phyloP scores from a whole-genome alignment of 2,113 vertebrate genomes.

The Apeltes quadracus region DNA sequence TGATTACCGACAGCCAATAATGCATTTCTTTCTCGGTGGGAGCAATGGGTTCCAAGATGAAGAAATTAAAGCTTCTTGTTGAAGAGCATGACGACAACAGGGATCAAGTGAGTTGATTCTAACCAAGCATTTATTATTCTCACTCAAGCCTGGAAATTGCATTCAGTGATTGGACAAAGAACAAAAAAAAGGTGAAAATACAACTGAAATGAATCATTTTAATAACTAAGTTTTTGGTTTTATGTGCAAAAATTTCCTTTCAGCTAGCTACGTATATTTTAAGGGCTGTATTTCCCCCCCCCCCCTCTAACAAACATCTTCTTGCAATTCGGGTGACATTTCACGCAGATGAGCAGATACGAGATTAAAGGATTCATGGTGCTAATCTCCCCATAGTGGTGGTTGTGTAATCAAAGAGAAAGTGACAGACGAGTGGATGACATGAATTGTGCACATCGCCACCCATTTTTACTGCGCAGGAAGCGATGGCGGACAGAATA shows the following conservation, averaged over 20 bases:
- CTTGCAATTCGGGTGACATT: constrained; percentile 16
- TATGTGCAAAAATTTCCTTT: constrained; percentile 20
- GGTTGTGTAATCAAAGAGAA: constrained; percentile 44
- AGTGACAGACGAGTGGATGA: constrained; percentile 39
- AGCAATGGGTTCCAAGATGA: constrained; percentile 19
- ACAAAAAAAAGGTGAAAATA: neutral
- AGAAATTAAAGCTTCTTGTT: constrained; percentile 25
- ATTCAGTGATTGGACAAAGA: constrained; percentile 5
- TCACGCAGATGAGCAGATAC: constrained; percentile 43
- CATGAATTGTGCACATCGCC: constrained; percentile 15
- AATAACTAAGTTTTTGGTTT: too few species aligned
- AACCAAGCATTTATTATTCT: constrained; percentile 12
- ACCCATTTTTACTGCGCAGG: constrained; percentile 13
- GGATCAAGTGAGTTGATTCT: constrained; percentile 6
- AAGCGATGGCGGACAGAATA: neutral
- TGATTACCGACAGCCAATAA: constrained; percentile 35
- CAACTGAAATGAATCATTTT: neutral
- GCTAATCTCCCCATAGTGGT: constrained; percentile 31
- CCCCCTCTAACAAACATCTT: constrained; percentile 24
- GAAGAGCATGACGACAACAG: constrained; percentile 4
- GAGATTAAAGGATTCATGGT: constrained; percentile 36
- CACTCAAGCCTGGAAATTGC: neutral
- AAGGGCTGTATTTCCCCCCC: constrained; percentile 29
- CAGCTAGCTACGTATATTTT: constrained; percentile 18
- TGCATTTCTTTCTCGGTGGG: constrained; percentile 42